Evolutionary conservation across 92 coral and sea anemone species (phyloP).

Genomic region (Zoanthus sociatus): DNA sequence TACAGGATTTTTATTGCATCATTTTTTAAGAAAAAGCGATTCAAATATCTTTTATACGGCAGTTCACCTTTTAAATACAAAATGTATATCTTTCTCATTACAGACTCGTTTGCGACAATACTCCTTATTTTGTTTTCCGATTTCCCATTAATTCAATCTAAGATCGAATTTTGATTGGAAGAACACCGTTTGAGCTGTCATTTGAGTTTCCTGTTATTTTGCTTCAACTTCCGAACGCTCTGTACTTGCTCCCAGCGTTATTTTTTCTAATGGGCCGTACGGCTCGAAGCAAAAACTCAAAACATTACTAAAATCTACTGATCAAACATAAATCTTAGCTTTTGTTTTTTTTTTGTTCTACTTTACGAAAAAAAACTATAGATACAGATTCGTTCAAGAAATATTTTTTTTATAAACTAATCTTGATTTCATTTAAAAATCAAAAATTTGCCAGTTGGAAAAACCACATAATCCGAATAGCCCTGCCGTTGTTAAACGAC

Average conservation of each 20-base stretch:
- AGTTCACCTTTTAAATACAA: slow-evolving; percentile 5
- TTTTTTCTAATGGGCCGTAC: slow-evolving; percentile 25
- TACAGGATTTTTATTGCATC: neutral
- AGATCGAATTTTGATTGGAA: slow-evolving; percentile 37
- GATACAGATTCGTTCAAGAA: neutral
- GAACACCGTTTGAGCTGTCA: slow-evolving; percentile 2
- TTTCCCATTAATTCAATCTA: slow-evolving; percentile 30
- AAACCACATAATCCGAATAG: neutral
- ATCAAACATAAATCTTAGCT: neutral
- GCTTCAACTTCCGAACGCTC: slow-evolving; percentile 29
- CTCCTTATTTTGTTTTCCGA: slow-evolving; percentile 16
- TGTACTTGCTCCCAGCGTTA: slow-evolving; percentile 17
- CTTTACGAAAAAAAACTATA: neutral
- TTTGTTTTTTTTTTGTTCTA: neutral
- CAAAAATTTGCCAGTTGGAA: neutral
- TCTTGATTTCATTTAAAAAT: neutral
- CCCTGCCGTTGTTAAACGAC: neutral
- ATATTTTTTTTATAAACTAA: neutral
- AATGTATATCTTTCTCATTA: slow-evolving; percentile 23
- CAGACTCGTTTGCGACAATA: slow-evolving; percentile 11
- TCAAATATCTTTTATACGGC: neutral
- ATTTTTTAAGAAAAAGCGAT: neutral
- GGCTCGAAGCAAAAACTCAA: neutral
- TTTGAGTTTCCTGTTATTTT: slow-evolving; percentile 1
- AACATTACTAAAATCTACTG: neutral